Evolutionary conservation across 2,888 invertebrate species (phyloP), one percentile per base, ranked within the genome.

Genomic region (Nineta flava): DNA sequence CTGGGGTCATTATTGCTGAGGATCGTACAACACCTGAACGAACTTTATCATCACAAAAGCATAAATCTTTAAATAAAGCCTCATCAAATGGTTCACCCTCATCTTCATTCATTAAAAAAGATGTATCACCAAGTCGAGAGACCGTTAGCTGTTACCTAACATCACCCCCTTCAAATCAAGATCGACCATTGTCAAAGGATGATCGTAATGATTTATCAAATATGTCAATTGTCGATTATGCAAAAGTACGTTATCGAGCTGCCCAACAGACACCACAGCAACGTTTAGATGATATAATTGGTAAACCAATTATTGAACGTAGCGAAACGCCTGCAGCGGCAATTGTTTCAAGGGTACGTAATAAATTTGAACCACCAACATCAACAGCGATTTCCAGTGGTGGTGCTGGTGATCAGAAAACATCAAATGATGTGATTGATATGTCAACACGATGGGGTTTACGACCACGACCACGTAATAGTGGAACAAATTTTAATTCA

Each of bases 171-270:
- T 19, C 43, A 1, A 32, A 32, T 32, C 38, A 38, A 38, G 38
- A 38, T 13, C 38, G 38, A 47, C 47, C 47, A 2, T 51, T 59
- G 5, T 61, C 56, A 49, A 64, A 65, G 49, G 61, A 64, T 16
- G 62, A 63, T 47, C 48, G 63, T 44, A 60, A 63, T 12, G 62
- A 61, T 26, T 42, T 62, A 9, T 59, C 65, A 3, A 57, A 58
- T 12, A 61, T 77, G 59, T 79, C 79, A 1, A 63, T 76, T 4
- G 76, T 79, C 9, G 79, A 79, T 56, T 80, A 78, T 59, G 80
- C 79, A 31, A 81, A 80, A 59, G 75, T 73, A 47, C 69, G 79
- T 43, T 80, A 79, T 58, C 75, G 76, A 55, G 77, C 77, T 49
- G 73, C 76, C 16, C 68, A 71, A 52, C 64, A 69, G 52, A 63